A percentile compares a stretch with the other conserved stretches of the same genome.
Evolutionary conservation across 2,113 vertebrate genomes (phyloP).

Genomic region (Orthonyx spaldingii): DNA sequence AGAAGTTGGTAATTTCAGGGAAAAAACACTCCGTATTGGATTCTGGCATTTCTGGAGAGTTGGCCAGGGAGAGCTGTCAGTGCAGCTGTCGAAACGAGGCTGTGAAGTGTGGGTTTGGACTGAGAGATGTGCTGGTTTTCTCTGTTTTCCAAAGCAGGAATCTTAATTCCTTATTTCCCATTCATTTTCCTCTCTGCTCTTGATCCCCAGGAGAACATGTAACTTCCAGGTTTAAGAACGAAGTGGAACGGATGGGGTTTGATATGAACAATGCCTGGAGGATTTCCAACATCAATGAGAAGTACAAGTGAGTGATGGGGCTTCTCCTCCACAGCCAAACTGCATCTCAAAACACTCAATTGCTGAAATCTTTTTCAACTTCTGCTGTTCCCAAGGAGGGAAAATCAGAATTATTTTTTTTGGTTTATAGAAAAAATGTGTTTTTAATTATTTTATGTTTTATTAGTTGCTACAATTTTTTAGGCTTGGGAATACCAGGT

Average conservation of each 20-base stretch:
- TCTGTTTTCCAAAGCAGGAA: not conserved
- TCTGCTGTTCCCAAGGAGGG: not conserved
- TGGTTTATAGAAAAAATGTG: not conserved
- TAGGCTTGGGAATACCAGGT: not conserved
- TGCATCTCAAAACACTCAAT: not conserved
- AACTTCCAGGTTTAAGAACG: slow-evolving; percentile 92
- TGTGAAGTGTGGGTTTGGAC: not conserved
- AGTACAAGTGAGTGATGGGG: slow-evolving; percentile 84
- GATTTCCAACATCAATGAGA: slow-evolving; percentile 96
- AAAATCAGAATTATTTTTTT: not conserved
- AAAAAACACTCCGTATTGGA: not conserved
- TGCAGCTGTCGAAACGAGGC: too few relatives aligned
- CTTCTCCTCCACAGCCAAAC: not conserved
- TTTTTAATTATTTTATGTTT: not conserved
- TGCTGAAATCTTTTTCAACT: not conserved
- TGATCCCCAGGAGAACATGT: slow-evolving; percentile 87
- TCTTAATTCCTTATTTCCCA: not conserved
- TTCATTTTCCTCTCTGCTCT: not conserved
- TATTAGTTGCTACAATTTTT: not conserved
- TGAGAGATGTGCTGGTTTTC: not conserved
- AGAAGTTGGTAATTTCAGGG: not conserved
- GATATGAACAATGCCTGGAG: slow-evolving; percentile 98
- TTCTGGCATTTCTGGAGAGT: not conserved
- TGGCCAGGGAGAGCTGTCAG: not conserved
- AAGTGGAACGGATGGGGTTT: slow-evolving; percentile 97